These are phyloP conservation scores for Epizoanthus ramosus DNA, from an alignment of 92 coral and sea anemone genomes.

Conservation along the genomic window DNA sequence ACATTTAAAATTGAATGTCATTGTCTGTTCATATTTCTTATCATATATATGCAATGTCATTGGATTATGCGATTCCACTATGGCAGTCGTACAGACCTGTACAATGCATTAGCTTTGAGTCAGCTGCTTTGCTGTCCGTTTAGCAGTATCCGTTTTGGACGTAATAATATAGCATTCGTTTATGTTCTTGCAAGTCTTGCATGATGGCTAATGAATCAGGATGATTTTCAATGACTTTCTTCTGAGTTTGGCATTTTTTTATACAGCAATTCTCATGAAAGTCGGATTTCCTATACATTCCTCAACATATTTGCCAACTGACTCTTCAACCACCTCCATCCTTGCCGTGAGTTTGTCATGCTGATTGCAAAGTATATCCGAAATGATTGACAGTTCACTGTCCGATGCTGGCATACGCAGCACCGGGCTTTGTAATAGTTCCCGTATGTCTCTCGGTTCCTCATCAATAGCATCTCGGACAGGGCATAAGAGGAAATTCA, in stretches of 20 bases:
- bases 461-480: constrained; percentile 92
- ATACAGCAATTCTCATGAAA: constrained; percentile 61
- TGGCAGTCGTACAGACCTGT: no score
- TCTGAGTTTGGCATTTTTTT: neutral
- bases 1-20: no score
- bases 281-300: constrained; percentile 65
- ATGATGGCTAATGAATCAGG: no score
- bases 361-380: constrained; percentile 84
- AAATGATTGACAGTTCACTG: constrained; percentile 81
- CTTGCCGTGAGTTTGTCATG: constrained; percentile 81
- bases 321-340: constrained; percentile 87
- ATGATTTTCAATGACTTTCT: no score
- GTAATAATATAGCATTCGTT: no score
- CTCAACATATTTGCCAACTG: constrained; percentile 78
- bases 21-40: no score
- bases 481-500: constrained; percentile 95
- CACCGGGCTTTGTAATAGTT: constrained; percentile 60
- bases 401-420: constrained; percentile 69
- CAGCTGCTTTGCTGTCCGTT: no score
- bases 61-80: no score
- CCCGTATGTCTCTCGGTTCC: constrained; percentile 69
- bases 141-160: no score
- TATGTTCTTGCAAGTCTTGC: no score
- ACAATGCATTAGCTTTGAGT: no score
- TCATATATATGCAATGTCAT: no score